Conservation (phyloP, 2,797 vertebrate species). For the Meriones psammophilus region DNA sequence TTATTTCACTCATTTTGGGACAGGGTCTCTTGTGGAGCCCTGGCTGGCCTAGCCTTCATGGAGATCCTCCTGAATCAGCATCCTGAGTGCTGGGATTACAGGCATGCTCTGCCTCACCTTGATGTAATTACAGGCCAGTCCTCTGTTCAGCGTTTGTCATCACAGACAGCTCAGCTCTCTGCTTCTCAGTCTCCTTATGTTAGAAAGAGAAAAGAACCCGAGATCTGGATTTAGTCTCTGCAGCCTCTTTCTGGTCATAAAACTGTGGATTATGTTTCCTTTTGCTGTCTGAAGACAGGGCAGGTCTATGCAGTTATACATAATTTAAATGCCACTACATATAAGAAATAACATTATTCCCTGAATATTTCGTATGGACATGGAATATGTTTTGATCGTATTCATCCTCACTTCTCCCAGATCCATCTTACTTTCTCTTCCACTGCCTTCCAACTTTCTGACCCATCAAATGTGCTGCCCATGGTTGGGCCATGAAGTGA, state of each 20-base stretch:
- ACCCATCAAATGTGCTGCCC: neutral
- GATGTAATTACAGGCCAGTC: neutral
- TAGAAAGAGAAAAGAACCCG: neutral
- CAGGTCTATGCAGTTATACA: slow-evolving; percentile 70
- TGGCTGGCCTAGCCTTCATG: neutral
- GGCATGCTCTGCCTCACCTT: neutral
- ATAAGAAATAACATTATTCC: slow-evolving; percentile 74
- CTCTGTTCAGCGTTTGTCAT: neutral
- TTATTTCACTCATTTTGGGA: neutral
- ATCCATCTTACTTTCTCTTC: neutral
- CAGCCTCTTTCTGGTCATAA: slow-evolving; percentile 64
- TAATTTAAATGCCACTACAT: slow-evolving; percentile 64
- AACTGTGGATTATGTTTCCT: slow-evolving; percentile 69
- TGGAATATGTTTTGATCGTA: neutral
- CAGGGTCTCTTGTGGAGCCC: neutral
- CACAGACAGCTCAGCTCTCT: slow-evolving; percentile 33
- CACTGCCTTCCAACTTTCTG: neutral
- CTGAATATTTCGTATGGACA: neutral
- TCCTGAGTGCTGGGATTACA: neutral
- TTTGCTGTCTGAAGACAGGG: slow-evolving; percentile 69
- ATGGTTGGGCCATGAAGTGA: neutral
- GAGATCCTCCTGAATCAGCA: neutral
- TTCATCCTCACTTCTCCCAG: neutral
- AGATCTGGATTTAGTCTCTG: slow-evolving; percentile 50
- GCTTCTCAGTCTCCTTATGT: slow-evolving; percentile 53